Conservation (phyloP, 2,888 invertebrate genomes). For the Microdon myrmicae region DNA sequence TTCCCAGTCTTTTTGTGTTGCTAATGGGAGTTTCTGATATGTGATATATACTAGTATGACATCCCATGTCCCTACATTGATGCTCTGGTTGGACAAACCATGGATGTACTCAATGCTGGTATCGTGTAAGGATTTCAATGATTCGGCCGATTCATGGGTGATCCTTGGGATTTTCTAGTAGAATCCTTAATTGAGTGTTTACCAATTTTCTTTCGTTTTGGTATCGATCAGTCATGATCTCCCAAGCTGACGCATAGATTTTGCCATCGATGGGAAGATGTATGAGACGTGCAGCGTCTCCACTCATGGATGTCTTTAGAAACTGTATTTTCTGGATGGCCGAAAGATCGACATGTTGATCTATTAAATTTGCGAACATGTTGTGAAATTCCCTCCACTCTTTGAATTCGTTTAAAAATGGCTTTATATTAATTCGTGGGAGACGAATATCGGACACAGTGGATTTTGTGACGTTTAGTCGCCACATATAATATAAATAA, state of each 20-base stretch:
- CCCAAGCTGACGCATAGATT: slow-evolving; percentile 9
- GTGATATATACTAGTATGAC: slow-evolving; percentile 10
- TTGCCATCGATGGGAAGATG: slow-evolving; percentile 9
- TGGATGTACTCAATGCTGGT: slow-evolving; percentile 17
- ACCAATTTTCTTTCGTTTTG: slow-evolving; percentile 22
- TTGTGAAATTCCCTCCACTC: slow-evolving; percentile 1
- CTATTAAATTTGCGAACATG: slow-evolving; percentile 1
- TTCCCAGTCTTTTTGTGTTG: slow-evolving; percentile 18
- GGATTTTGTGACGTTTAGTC: slow-evolving; percentile 3
- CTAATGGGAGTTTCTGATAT: slow-evolving; percentile 6
- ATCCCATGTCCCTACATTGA: slow-evolving; percentile 8
- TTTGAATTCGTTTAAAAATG: slow-evolving; percentile 2
- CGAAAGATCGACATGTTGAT: neutral
- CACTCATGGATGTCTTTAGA: slow-evolving; percentile 1
- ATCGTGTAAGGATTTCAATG: slow-evolving; percentile 3
- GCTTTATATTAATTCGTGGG: slow-evolving; percentile 5
- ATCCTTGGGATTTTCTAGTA: slow-evolving; percentile 9
- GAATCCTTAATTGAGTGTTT: slow-evolving; percentile 4
- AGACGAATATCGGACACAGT: slow-evolving; percentile 4
- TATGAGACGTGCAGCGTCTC: slow-evolving; percentile 9
- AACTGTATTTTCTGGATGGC: slow-evolving; percentile 5
- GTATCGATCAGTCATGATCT: slow-evolving; percentile 6
- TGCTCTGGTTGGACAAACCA: slow-evolving; percentile 2
- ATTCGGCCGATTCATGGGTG: neutral
- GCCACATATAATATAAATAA: neutral